These are phyloP conservation scores for Atta texana DNA, from an alignment of 1,140 invertebrate species.

Conservation along the genomic window DNA sequence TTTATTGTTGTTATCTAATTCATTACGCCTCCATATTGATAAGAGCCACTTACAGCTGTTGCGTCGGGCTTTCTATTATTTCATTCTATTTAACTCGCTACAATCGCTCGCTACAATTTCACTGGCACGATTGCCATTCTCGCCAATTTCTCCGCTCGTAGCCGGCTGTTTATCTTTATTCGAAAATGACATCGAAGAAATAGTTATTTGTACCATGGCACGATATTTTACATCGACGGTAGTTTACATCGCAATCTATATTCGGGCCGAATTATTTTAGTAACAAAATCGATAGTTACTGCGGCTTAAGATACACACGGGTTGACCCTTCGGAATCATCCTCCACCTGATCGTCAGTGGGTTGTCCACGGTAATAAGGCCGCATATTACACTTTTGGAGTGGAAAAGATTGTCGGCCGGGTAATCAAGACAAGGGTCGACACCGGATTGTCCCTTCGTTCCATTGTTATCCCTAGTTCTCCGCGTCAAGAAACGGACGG, in stretches of 20 bases:
- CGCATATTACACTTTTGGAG: slow-evolving; percentile 35
- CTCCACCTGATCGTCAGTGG: not conserved
- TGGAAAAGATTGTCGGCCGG: slow-evolving; percentile 48
- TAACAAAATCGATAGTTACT: slow-evolving; percentile 56
- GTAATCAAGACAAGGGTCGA: slow-evolving; percentile 40
- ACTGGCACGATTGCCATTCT: not conserved
- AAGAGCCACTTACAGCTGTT: not conserved
- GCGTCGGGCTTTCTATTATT: slow-evolving; percentile 12
- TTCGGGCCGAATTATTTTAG: slow-evolving; percentile 79
- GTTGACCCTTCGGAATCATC: slow-evolving; percentile 51
- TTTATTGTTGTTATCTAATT: not conserved
- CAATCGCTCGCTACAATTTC: too few species aligned
- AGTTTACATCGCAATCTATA: slow-evolving; percentile 69
- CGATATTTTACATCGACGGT: not conserved
- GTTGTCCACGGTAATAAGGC: not conserved
- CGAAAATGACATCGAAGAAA: slow-evolving; percentile 14
- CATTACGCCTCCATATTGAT: too few species aligned
- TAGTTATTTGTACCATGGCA: slow-evolving; percentile 48
- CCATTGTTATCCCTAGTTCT: too few species aligned
- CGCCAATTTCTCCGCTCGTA: not conserved
- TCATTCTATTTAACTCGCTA: slow-evolving; percentile 15
- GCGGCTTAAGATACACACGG: slow-evolving; percentile 54
- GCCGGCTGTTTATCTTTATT: slow-evolving; percentile 42
- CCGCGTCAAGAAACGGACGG: not conserved
- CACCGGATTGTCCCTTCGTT: not conserved